Evolutionary conservation across 2,888 invertebrate genomes (phyloP), one percentile per base, ranked within the genome.

Genomic region (Plebejus argus): DNA sequence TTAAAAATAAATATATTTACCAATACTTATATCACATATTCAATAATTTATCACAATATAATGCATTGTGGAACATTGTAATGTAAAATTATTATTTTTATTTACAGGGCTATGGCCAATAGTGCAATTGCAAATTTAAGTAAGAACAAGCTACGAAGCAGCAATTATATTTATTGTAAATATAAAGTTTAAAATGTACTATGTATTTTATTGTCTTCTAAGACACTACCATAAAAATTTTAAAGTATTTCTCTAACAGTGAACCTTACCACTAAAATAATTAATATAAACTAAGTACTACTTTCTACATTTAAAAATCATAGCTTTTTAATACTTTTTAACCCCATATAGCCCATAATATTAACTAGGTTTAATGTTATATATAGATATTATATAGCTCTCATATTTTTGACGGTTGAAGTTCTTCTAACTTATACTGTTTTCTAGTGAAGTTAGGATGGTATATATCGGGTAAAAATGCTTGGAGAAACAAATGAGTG

Each of bases 401-500:
- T 58, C 56, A 89, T 49, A 90, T 83, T 82, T 91, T 91, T 33
- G 91, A 85, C 39, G 89, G 87, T 86, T 90, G 81, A 53, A 93
- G 83, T 56, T 94, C 91, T 75, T 86, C 81, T 2, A 91, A 45
- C 15, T 81, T 78, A 84, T 83, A 91, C 61, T 82, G 80, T 83
- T 86, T 89, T 70, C 83, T 88, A 78, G 84, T 80, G 84, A 91
- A 91, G 76, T 91, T 87, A 45, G 84, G 83, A 75, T 84, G 82
- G 79, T 91, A 92, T 15, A 85, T 76, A 76, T 86, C 84, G 79
- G 92, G 89, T 74, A 93, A 79, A 80, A 93, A 88, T 79, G 86
- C 85, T 76, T 87, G 84, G 23, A 94, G 82, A 83, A 97, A 96
- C 66, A 96, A 86, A 85, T 97, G 96, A 0, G 98, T 98, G 39